Evolutionary conservation across 2,797 vertebrate species (phyloP), one percentile per base, ranked within the genome.

Genomic region (Corythornis leucogaster): DNA sequence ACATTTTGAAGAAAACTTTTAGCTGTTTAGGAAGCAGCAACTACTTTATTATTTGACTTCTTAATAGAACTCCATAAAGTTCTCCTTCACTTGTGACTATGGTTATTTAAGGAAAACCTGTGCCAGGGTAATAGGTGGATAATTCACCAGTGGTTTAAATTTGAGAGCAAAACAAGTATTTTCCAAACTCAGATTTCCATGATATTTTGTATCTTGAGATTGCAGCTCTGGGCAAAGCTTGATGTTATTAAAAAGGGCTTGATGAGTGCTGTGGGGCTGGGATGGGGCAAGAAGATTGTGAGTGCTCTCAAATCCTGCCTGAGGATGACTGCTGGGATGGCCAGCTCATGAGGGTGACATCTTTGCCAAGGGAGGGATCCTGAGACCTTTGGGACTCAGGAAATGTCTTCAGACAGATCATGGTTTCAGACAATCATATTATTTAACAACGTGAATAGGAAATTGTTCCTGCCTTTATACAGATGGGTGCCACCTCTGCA

Each of bases 371-470:
- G 42, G 73, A 51, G 28, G 17, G 17, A 10, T 48, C 57, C 28
- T 3, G 15, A 75, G 16, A 25, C 26, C 28, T 13, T 15, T 22
- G 11, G 46, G 63, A 21, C n/a, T 51, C 1, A 5, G 45, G 35
- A 74, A 15, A 43, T 61, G 48, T 59, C 90, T 81, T 73, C 73
- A 80, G 18, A 38, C 63, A 83, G 70, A 58, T 57, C 2, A 1
- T 12, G 12, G 26, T 57, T 31, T 62, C 50, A 43, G 85, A 79
- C 58, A 86, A 59, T 71, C 87, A 51, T 58, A 45, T 92, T 85
- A 80, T 90, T 93, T 79, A 80, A 42, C 33, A 69, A 5, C 6
- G 15, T 92, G 87, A 86, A 70, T 55, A 82, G 67, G 53, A 90
- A 77, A 58, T 88, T 79, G 45, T 93, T 94, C 28, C 57, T 71